Base-by-base conservation (phyloP, 2,888 invertebrate species). In the Amphimallon solstitiale region DNA sequence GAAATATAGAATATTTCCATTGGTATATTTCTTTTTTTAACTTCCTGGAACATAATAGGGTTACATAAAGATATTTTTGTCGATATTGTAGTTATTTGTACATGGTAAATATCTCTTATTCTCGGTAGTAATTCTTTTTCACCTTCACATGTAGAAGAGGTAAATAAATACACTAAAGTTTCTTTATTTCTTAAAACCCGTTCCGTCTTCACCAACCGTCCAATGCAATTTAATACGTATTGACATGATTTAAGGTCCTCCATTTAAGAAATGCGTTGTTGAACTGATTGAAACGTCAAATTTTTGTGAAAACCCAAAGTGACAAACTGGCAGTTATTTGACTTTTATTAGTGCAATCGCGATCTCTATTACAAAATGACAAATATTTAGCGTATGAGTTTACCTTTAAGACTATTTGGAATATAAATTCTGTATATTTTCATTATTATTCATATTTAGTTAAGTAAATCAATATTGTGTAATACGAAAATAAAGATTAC, bases 1-100 rank as follows among this genome's bases (percentile, higher is more conserved):
- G 56, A 40, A 21, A 56, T 56, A 23, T 56, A 56, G n/a, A 56
- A 40, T 6, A 56, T 56, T 21, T 56, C 56, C 56, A 56, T 40
- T 23, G 56, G 56, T 7, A 56, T 38, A 3, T 40, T 56, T 15
- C 56, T 21, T 2, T 56, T 23, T 10, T 56, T 56, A 3, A 56
- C 15, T 43, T 56, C 56, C 51, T 51, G 7, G 29, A 29, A 29
- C 9, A 29, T 1, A 29, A 29, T 7, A 2, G 9, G 5, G 2
- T 29, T 7, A 29, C 9, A 2, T 29, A 29, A 29, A 29, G 1
- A 3, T 29, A 29, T 29, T 29, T 29, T 5, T 2, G 9, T 7
- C 2, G 0, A 43, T 43, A 43, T n/a, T 2, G 12, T 5, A 17
- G 12, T n/a, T 9, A 35, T 12, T 15, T 17, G 7, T 51, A 51